Base-by-base conservation (phyloP, 1,140 invertebrate genomes). In the Thalassaphorura encarpata region DNA sequence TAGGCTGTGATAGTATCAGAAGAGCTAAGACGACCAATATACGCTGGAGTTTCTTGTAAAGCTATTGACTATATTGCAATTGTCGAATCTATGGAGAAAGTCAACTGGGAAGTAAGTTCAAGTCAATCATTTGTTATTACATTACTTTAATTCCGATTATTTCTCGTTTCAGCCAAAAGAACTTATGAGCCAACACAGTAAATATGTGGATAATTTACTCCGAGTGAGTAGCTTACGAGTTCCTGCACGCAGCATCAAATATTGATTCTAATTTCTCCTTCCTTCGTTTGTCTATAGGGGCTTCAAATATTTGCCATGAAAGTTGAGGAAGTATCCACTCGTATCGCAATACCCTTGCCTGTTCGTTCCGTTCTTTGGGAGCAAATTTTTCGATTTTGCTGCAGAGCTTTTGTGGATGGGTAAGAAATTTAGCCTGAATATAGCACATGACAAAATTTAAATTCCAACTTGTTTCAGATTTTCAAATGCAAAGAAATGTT, bases 141-240 rank as follows among this genome's bases (percentile, higher is more conserved):
- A n/a, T 36, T 36, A 11, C 33, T n/a, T n/a, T n/a, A n/a, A n/a
- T n/a, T n/a, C n/a, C n/a, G n/a, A n/a, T n/a, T n/a, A 36, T 36
- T 36, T 8, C n/a, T 36, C n/a, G 33, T 36, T 36, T 36, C 21
- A 47, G 70, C 82, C 97, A 0, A 85, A 83, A 69, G 90, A 95
- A 67, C 89, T 99, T 0, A 92, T 90, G 75, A 92, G 89, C 23
- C 88, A 97, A 66, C 95, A 99, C 69, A 96, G 87, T 68, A 72
- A 75, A 13, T 99, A 99, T 71, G 76, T 83, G 13, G 79, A 82
- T 58, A 46, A 5, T 24, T 19, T 21, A n/a, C 2, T 11, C 16
- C 16, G 16, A 18, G 3, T 6, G 8, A 28, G 8, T 52, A 1
- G 19, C 28, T 33, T 5, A 24, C n/a, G 41, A 2, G 26, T 18